Percentiles rank a stretch among this genome's conserved stretches.
Conservation (phyloP, 2,797 vertebrate genomes). For the Hyperoplus immaculatus region DNA sequence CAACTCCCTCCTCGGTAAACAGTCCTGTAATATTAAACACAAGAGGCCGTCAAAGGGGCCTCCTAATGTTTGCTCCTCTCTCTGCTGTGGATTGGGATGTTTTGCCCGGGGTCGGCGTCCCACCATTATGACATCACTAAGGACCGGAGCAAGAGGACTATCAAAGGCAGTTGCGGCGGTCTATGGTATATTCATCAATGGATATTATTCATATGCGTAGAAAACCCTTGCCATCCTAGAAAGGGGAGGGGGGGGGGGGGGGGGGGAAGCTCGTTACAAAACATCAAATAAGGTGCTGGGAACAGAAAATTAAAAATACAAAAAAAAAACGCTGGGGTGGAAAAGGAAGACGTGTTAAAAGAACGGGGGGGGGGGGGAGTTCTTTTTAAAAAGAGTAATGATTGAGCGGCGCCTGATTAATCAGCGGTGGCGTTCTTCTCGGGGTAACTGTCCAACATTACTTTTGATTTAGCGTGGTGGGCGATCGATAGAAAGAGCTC, state of each 20-base stretch:
- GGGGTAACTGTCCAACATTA: conserved; percentile 77
- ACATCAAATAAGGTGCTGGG: conserved; percentile 81
- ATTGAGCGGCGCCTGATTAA: conserved; percentile 74
- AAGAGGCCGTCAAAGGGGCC: conserved; percentile 69
- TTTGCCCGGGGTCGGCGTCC: conserved; percentile 78
- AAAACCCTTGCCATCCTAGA: conserved; percentile 71
- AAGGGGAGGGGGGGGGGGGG: conserved; percentile 75
- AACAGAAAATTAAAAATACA: conserved; percentile 86
- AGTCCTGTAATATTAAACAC: conserved; percentile 87
- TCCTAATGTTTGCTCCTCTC: conserved; percentile 77
- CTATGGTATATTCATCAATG: conserved; percentile 88
- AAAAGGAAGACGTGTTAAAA: conserved; percentile 70
- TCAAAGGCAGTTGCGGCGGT: conserved; percentile 78
- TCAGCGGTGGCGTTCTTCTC: conserved; percentile 64
- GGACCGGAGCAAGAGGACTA: conserved; percentile 75
- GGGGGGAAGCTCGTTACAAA: too few species aligned
- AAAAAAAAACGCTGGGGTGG: conserved; percentile 60
- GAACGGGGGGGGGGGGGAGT: conserved; percentile 68
- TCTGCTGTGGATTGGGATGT: conserved; percentile 76
- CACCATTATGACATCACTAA: conserved; percentile 85
- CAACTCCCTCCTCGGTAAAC: conserved; percentile 79
- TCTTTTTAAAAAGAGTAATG: conserved; percentile 67
- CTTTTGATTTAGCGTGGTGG: conserved; percentile 77
- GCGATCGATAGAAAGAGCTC: conserved; percentile 83
- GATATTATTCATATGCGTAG: conserved; percentile 86